phyloP scores from a whole-genome alignment of 53 echinoderm and acorn worm genomes.

The Stichopus horrens region DNA sequence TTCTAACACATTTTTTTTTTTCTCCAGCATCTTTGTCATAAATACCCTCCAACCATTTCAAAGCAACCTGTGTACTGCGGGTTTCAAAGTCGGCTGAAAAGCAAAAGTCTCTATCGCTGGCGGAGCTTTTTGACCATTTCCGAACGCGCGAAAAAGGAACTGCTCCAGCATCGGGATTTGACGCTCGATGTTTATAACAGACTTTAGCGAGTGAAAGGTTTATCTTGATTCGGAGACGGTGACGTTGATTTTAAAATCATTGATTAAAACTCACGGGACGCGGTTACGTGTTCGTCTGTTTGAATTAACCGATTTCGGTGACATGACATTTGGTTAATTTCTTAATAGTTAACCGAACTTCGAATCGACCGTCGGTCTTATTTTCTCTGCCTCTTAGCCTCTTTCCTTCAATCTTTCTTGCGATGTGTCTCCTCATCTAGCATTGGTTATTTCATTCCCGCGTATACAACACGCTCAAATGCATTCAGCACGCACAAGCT shows the following conservation, averaged over 20 bases:
- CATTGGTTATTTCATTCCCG: not conserved
- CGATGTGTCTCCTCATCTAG: not conserved
- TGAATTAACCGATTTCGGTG: conserved; percentile 11
- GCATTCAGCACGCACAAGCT: not conserved
- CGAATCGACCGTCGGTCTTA: not conserved
- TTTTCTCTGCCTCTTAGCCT: conserved; percentile 12
- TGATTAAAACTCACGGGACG: conserved; percentile 18
- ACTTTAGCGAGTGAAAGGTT: not conserved
- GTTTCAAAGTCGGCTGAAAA: not conserved
- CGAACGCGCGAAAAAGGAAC: not conserved
- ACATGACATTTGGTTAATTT: conserved; percentile 18
- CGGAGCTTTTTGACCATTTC: not conserved
- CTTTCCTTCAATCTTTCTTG: conserved; percentile 1
- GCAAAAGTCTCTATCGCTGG: not conserved
- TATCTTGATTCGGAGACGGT: not conserved
- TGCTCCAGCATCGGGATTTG: not conserved
- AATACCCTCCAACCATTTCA: not conserved
- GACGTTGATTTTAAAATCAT: conserved; percentile 5
- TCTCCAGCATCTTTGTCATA: not conserved
- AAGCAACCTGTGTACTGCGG: not conserved
- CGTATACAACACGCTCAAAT: not conserved
- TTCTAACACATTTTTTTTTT: too few species aligned
- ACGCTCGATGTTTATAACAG: not conserved
- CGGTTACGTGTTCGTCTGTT: conserved; percentile 18
- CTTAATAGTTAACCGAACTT: conserved; percentile 14